phyloP scores from a whole-genome alignment of 30 jellyfish, hydroid and myxozoan species.

The Aurelia aurita complex sp. Pacific region DNA sequence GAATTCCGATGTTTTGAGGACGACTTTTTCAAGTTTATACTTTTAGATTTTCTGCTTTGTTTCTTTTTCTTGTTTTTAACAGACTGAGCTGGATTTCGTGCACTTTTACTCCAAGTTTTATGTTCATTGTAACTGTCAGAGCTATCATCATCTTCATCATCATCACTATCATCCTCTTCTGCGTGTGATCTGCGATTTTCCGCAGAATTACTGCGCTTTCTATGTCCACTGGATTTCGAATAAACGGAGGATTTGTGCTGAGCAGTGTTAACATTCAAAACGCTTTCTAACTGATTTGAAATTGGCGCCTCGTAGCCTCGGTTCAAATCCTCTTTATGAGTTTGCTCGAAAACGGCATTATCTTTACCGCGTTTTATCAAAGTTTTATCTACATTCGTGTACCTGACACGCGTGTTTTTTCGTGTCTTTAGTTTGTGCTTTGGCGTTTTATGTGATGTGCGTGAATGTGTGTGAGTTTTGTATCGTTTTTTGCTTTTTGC shows the following conservation, averaged over 20 bases:
- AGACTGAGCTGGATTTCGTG: background rate
- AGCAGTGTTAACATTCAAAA: conserved; percentile 63
- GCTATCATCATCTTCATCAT: conserved; percentile 4
- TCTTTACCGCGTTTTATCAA: conserved; percentile 37
- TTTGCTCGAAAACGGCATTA: background rate
- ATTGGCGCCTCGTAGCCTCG: conserved; percentile 73
- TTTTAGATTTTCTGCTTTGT: background rate
- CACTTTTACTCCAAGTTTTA: conserved; percentile 8
- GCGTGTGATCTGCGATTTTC: conserved; percentile 43
- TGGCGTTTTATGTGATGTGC: background rate
- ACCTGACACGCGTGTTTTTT: conserved; percentile 11
- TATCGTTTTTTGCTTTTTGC: conserved; percentile 31
- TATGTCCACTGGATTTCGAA: conserved; percentile 27
- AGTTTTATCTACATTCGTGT: conserved; percentile 51
- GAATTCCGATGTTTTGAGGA: conserved; percentile 8
- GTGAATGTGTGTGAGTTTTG: conserved; percentile 53
- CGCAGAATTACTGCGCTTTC: conserved; percentile 43
- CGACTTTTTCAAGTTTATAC: background rate
- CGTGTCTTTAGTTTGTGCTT: background rate
- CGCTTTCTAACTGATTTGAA: conserved; percentile 77
- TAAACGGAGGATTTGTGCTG: conserved; percentile 11
- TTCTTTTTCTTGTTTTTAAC: conserved; percentile 9
- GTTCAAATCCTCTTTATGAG: background rate
- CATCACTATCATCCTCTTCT: conserved; percentile 26
- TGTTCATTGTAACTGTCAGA: conserved; percentile 26